A percentile compares a stretch with the other conserved stretches of the same genome.
phyloP scores from a whole-genome alignment of 2,113 vertebrate species.

The Bolborhynchus lineola region DNA sequence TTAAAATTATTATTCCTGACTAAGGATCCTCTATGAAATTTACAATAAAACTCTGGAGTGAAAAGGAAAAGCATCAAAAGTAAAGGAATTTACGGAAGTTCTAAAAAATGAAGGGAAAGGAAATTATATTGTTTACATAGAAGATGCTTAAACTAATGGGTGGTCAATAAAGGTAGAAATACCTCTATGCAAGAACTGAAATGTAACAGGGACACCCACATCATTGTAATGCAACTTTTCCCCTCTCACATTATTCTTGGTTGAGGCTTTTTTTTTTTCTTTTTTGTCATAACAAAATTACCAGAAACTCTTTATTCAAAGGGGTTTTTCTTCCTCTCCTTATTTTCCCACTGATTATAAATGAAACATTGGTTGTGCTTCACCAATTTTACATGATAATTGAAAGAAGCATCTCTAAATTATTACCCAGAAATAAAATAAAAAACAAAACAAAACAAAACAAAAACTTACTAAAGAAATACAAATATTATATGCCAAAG shows the following conservation, averaged over 20 bases:
- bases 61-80: not conserved
- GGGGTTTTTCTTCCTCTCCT: not conserved
- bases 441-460: not conserved
- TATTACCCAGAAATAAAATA: not conserved
- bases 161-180: not conserved
- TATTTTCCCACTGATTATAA: not conserved
- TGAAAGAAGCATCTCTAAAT: not conserved
- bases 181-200: not conserved
- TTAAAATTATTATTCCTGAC: not conserved
- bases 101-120: not conserved
- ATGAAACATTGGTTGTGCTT: not conserved
- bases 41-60: not conserved
- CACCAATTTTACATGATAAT: not conserved
- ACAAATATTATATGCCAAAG: not conserved
- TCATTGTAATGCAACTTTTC: not conserved
- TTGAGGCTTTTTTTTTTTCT: accelerated
- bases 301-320: not conserved
- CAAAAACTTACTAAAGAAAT: not conserved
- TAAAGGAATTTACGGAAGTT: not conserved
- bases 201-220: not conserved
- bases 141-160: not conserved
- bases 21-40: not conserved
- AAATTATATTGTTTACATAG: accelerated
- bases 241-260: not conserved
- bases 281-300: not conserved